These are phyloP conservation scores for Eretmochelys imbricata DNA, from an alignment of 2,113 vertebrate genomes.

Conservation along the genomic window DNA sequence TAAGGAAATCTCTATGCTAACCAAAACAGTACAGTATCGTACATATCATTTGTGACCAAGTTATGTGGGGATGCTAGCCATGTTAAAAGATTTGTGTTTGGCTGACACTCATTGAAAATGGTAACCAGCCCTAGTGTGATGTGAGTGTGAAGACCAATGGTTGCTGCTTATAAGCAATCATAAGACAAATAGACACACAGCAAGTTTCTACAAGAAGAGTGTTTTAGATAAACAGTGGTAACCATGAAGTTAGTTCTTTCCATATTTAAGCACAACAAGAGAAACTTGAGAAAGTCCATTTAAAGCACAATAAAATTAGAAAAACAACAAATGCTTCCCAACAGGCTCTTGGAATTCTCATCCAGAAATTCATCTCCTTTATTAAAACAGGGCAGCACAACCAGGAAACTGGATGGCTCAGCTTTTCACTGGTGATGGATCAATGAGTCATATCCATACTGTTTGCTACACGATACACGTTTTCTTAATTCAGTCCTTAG, in stretches of 20 bases:
- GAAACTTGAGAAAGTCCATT: background rate
- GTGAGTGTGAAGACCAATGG: background rate
- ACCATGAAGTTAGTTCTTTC: background rate
- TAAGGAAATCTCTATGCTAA: background rate
- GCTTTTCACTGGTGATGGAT: background rate
- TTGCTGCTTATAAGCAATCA: background rate
- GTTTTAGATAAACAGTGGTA: background rate
- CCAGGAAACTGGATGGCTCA: background rate
- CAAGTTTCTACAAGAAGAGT: background rate
- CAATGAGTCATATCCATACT: background rate
- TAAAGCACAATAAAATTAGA: background rate
- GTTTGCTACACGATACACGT: background rate
- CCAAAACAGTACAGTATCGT: background rate
- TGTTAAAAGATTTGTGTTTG: background rate
- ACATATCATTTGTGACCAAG: background rate
- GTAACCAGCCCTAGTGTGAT: rapidly evolving
- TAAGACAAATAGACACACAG: background rate
- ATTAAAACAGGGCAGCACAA: background rate
- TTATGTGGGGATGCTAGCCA: background rate
- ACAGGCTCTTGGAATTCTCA: background rate
- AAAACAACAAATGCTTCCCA: background rate
- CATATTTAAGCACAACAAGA: background rate
- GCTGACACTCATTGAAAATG: background rate
- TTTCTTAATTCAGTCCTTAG: background rate
- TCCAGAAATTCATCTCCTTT: background rate